Evolutionary conservation across 2,888 invertebrate genomes (phyloP).

Genomic region (Hofmannophila pseudospretella): DNA sequence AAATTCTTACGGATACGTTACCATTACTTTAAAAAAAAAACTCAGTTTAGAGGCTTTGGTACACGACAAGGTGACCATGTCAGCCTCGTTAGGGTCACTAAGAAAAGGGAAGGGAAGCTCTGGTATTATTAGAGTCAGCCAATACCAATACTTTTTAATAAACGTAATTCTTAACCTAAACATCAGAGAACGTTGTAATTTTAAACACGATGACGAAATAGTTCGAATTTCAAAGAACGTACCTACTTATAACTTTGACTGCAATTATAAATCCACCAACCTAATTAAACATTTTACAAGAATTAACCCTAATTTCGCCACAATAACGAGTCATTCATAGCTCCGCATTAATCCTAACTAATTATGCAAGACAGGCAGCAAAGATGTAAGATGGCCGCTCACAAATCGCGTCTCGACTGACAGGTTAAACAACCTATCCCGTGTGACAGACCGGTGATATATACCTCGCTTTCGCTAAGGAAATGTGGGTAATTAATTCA

Average conservation of each 20-base stretch:
- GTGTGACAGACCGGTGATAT: constrained; percentile 70
- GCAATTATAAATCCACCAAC: constrained; percentile 8
- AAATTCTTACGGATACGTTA: too few species aligned
- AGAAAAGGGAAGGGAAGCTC: too few species aligned
- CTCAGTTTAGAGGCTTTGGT: too few species aligned
- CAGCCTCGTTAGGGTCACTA: too few species aligned
- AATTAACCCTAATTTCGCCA: constrained; percentile 50
- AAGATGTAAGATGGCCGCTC: constrained; percentile 71
- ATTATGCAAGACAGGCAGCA: constrained; percentile 72
- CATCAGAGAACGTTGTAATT: too few species aligned
- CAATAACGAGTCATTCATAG: constrained; percentile 67
- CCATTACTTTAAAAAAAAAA: too few species aligned
- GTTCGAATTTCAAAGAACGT: neutral
- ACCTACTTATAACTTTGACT: constrained; percentile 5
- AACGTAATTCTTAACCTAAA: too few species aligned
- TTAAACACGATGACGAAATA: too few species aligned
- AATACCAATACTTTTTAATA: too few species aligned
- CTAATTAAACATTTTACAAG: constrained; percentile 13
- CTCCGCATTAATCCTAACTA: constrained; percentile 71
- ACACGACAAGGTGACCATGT: too few species aligned
- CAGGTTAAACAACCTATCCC: constrained; percentile 72
- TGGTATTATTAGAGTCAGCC: too few species aligned
- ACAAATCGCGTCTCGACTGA: constrained; percentile 72
- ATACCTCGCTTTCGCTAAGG: constrained; percentile 54
- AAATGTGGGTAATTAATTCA: constrained; percentile 70